Evolutionary conservation across 2,888 invertebrate genomes (phyloP), one percentile per base, ranked within the genome.

Genomic region (Perdita meconis): DNA sequence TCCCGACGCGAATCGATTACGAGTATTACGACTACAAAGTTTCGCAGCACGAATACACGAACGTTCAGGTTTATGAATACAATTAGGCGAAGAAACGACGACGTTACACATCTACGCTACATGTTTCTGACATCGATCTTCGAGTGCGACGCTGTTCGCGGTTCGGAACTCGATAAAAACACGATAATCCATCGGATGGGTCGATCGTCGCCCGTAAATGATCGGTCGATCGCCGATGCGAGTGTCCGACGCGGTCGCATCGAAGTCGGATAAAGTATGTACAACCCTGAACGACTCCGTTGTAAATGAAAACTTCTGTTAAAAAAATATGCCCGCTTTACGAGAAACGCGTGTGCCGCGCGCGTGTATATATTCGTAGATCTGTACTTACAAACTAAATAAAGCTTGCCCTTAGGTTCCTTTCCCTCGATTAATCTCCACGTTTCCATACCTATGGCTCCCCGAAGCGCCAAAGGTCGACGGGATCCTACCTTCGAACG

Each of bases 341-440:
- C 57, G 30, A 36, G 22, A 59, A 38, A 63, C 30, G 61, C 22
- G 24, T 64, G 34, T 73, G n/a, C n/a, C 16, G 47, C 12, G 36
- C 34, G 36, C 19, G 19, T 24, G 13, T 44, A 57, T 59, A 59
- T 64, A 64, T 42, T 42, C 51, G 40, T 30, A 59, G 57, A 74
- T 75, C 34, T 26, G 42, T 64, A 74, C 74, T 75, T 75, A 75
- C 4, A 4, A 65, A 44, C 75, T 75, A 75, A 59, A 64, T 74
- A 74, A 75, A 75, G 64, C 64, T 65, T 75, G 59, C 24, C 42
- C 75, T 65, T 64, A 65, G 75, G 53, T 73, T 30, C 30, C 30
- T 44, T 19, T 59, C 38, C 53, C 64, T 34, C 44, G 76, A 40
- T 53, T 55, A 59, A 44, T 16, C 19, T n/a, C 8, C 56, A 61